Percentiles rank a stretch among this genome's conserved stretches.
These are phyloP conservation scores for Danio choprae DNA, from an alignment of 2,797 vertebrate species.

Conservation along the genomic window DNA sequence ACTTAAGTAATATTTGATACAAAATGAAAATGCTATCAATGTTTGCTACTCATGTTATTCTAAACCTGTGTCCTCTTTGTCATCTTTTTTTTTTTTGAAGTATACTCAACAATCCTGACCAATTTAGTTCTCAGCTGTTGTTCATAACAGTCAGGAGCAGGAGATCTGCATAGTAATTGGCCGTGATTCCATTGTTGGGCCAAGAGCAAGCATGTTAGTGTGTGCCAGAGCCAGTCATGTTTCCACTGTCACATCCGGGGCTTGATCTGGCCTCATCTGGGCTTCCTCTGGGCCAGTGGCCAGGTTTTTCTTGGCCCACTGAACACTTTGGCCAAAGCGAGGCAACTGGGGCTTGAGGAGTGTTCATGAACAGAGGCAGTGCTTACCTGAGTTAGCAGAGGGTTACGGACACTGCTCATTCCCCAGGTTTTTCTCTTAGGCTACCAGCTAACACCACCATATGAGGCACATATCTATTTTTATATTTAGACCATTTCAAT, in stretches of 20 bases:
- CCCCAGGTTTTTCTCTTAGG: background rate
- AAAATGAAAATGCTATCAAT: background rate
- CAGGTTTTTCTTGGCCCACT: no score
- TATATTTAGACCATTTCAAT: no score
- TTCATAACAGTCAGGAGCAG: background rate
- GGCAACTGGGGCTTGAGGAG: background rate
- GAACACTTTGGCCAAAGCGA: no score
- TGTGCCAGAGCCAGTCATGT: no score
- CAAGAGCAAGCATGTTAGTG: no score
- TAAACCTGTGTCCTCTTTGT: background rate
- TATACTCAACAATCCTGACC: background rate
- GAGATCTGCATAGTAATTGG: background rate
- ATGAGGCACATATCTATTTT: background rate
- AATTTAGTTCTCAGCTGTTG: background rate
- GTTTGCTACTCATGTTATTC: background rate
- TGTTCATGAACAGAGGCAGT: background rate
- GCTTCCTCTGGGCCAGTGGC: no score
- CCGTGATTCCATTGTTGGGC: no score
- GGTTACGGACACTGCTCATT: background rate
- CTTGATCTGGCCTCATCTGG: no score
- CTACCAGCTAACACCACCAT: background rate
- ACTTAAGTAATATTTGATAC: background rate
- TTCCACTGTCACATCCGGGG: no score
- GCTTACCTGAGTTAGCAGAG: background rate
- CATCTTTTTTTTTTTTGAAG: background rate